phyloP scores from a whole-genome alignment of 2,888 invertebrate species.

The Lasioglossum villosulum region DNA sequence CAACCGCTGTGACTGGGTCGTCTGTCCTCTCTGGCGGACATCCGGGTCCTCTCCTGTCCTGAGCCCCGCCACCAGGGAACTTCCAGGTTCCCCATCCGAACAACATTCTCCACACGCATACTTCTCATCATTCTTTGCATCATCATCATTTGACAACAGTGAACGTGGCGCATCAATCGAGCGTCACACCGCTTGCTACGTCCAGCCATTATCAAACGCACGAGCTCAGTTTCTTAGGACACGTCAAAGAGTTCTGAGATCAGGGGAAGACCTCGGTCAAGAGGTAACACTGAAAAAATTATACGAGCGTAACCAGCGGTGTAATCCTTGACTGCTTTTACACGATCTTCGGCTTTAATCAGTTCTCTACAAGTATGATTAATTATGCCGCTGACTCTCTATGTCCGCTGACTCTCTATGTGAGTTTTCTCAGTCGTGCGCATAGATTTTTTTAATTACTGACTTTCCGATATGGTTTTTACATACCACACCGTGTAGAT shows the following conservation, averaged over 20 bases:
- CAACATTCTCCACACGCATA: conserved; percentile 81
- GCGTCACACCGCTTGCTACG: conserved; percentile 77
- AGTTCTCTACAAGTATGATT: conserved; percentile 57
- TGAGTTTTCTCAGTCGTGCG: no score
- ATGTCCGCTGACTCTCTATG: conserved; percentile 61
- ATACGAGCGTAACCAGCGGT: conserved; percentile 38
- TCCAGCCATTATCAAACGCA: conserved; percentile 82
- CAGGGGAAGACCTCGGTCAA: conserved; percentile 77
- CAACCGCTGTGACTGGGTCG: conserved; percentile 78
- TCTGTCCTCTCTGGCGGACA: conserved; percentile 82
- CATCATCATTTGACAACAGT: conserved; percentile 81
- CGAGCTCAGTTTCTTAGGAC: conserved; percentile 82
- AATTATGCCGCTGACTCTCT: conserved; percentile 49
- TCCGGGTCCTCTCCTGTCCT: conserved; percentile 83
- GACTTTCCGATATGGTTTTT: conserved; percentile 36
- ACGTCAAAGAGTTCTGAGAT: conserved; percentile 84
- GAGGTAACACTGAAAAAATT: conserved; percentile 77
- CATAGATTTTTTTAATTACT: conserved; percentile 37
- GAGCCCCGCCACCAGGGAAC: conserved; percentile 85
- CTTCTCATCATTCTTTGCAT: conserved; percentile 77
- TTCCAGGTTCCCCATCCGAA: conserved; percentile 84
- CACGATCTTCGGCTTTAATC: conserved; percentile 55
- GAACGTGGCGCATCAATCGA: conserved; percentile 80
- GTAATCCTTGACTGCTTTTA: conserved; percentile 49
- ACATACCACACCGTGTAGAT: conserved; percentile 28